These are phyloP conservation scores for Corythoichthys haematopterus DNA, from an alignment of 2,113 vertebrate genomes.

Conservation along the genomic window DNA sequence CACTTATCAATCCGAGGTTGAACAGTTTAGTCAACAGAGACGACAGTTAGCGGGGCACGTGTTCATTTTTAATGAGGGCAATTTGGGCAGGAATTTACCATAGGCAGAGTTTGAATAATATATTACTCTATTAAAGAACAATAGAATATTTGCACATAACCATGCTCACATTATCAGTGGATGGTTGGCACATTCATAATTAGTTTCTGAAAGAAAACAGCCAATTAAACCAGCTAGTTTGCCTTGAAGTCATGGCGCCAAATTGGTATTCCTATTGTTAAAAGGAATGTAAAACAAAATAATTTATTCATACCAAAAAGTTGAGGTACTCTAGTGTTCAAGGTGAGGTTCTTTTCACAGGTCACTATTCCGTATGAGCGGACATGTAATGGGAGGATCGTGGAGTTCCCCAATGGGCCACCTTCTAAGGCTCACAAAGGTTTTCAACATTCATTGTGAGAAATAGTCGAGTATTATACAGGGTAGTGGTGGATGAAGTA, in stretches of 20 bases:
- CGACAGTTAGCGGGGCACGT: conserved; percentile 27
- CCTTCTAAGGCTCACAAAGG: not conserved
- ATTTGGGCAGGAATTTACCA: conserved; percentile 23
- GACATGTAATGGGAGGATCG: too few relatives aligned
- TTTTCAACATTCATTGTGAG: too few relatives aligned
- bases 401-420: not conserved
- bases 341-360: not conserved
- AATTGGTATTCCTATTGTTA: too few relatives aligned
- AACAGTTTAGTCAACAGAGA: conserved; percentile 47
- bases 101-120: conserved; percentile 6
- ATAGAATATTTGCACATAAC: not conserved
- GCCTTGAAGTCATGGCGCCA: too few relatives aligned
- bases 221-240: too few relatives aligned
- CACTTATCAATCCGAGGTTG: conserved; percentile 49
- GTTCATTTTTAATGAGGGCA: conserved; percentile 51
- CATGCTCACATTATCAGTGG: not conserved
- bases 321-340: not conserved
- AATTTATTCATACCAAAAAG: too few relatives aligned
- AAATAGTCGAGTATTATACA: too few relatives aligned
- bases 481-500: too few relatives aligned
- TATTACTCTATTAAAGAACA: not conserved
- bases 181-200: not conserved
- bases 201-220: not conserved
- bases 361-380: too few relatives aligned
- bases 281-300: too few relatives aligned